These are phyloP conservation scores for Torymus aiolomorphi DNA, from an alignment of 2,888 invertebrate genomes.

Conservation along the genomic window DNA sequence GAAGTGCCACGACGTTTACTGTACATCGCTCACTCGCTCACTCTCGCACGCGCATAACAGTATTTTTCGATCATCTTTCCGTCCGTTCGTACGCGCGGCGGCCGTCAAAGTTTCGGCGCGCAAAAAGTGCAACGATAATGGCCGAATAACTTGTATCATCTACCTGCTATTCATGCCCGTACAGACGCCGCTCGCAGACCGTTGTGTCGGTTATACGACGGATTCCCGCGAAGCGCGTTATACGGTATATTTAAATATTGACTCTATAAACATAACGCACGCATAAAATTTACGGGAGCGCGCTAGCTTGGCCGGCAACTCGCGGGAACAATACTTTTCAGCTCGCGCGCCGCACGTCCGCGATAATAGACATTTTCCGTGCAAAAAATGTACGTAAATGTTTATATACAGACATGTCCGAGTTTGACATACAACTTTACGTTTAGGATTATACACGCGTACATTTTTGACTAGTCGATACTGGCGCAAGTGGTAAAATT, in stretches of 20 bases:
- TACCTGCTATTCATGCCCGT: constrained; percentile 35
- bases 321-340: constrained; percentile 53
- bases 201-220: constrained; percentile 52
- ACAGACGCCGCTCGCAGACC: background rate
- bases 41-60: background rate
- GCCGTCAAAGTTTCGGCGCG: constrained; percentile 28
- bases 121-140: constrained; percentile 41
- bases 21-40: background rate
- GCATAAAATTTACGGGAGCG: constrained; percentile 54
- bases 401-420: constrained; percentile 31
- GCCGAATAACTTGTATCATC: constrained; percentile 51
- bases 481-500: no score
- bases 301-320: background rate
- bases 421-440: background rate
- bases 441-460: background rate
- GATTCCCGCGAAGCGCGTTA: constrained; percentile 45
- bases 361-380: constrained; percentile 52
- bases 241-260: constrained; percentile 57
- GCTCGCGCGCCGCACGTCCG: background rate
- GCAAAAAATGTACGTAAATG: constrained; percentile 36
- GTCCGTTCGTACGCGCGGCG: background rate
- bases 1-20: constrained; percentile 13
- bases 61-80: constrained; percentile 37
- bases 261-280: constrained; percentile 57
- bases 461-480: background rate